Evolutionary conservation across 2,113 vertebrate genomes (phyloP).

Genomic region (Aleadryas rufinucha): DNA sequence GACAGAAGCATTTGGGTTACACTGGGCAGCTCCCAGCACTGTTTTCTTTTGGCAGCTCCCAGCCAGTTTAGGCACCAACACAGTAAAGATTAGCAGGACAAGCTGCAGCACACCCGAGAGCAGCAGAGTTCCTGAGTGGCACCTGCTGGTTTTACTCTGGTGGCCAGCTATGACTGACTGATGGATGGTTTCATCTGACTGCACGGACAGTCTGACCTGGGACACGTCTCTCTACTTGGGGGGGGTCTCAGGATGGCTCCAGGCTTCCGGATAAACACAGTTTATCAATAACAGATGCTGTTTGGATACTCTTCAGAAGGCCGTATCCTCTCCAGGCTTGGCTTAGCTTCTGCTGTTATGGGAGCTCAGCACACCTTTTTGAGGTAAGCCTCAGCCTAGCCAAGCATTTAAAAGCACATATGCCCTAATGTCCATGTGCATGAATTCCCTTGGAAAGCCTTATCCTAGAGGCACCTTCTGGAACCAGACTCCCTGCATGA

Average conservation of each 20-base stretch:
- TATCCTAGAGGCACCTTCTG: not conserved
- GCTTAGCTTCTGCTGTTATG: not conserved
- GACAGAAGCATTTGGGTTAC: not conserved
- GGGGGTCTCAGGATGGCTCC: slow-evolving; percentile 13
- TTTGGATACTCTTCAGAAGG: not conserved
- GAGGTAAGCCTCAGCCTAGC: not conserved
- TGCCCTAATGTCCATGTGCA: not conserved
- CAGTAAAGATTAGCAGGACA: not conserved
- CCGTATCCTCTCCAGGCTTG: not conserved
- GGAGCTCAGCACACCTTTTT: not conserved
- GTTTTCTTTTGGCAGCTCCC: not conserved
- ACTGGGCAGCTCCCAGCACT: not conserved
- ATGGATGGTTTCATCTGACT: not conserved
- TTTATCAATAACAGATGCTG: slow-evolving; percentile 9
- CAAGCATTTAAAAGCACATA: not conserved
- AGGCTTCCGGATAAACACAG: not conserved
- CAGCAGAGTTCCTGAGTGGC: not conserved
- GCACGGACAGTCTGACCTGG: not conserved
- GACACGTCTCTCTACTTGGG: not conserved
- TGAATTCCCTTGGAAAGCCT: not conserved
- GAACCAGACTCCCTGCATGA: not conserved
- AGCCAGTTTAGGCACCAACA: not conserved
- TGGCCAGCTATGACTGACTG: not conserved
- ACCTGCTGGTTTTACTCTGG: not conserved
- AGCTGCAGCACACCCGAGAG: not conserved